These are phyloP conservation scores for Brachionus asplanchnoidis DNA, from an alignment of 1,140 invertebrate species.

Conservation along the genomic window DNA sequence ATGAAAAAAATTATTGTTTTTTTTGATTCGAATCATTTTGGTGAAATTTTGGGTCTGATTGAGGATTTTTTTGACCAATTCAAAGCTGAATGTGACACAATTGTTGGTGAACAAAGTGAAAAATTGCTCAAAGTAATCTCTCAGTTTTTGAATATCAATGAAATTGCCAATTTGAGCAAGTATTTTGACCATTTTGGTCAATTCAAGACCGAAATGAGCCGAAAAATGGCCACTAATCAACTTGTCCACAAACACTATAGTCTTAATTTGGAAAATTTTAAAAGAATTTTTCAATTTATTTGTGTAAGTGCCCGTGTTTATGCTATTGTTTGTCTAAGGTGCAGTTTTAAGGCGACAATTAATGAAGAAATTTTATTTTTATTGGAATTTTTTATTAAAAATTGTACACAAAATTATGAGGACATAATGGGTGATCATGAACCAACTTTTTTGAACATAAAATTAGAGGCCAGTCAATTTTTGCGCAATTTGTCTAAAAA, in stretches of 20 bases:
- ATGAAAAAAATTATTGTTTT: slow-evolving; percentile 17
- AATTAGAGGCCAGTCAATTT: neutral
- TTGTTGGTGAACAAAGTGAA: neutral
- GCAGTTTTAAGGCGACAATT: neutral
- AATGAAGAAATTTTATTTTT: slow-evolving; percentile 3
- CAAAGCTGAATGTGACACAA: neutral
- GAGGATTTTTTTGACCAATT: neutral
- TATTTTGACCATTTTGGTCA: slow-evolving; percentile 27
- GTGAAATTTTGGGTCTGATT: neutral
- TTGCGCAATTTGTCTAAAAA: neutral
- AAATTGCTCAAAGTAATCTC: neutral
- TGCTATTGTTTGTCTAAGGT: neutral
- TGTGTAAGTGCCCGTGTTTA: neutral
- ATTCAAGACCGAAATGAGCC: neutral
- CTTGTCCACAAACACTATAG: neutral
- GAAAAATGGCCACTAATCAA: neutral
- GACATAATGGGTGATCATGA: neutral
- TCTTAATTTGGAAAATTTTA: slow-evolving; percentile 12
- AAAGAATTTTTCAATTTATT: slow-evolving; percentile 9
- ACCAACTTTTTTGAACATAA: slow-evolving; percentile 21
- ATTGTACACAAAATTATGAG: neutral
- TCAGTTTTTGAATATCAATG: neutral
- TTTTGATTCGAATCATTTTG: neutral
- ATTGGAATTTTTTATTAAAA: slow-evolving; percentile 1
- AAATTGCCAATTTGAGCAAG: slow-evolving; percentile 11